Evolutionary conservation across 2,888 invertebrate species (phyloP), one percentile per base, ranked within the genome.

Genomic region (Sphaerophoria taeniata): DNA sequence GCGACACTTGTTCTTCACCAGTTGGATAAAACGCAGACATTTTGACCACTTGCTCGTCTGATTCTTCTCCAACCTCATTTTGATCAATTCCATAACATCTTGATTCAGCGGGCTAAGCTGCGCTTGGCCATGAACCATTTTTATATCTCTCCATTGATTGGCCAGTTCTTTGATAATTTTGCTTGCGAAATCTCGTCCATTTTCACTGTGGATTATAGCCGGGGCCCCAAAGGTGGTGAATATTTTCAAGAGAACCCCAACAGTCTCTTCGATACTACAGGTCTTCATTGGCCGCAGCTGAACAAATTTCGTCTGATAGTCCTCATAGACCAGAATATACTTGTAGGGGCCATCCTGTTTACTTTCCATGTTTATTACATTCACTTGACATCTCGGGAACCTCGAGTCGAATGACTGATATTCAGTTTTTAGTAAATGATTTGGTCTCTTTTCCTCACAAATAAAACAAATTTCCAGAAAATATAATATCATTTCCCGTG

Each of bases 311-410:
- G 60, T 61, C 43, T 0, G 6, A 61, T 43, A 24, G 31, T 61
- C 60, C 31, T 61, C 60, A 43, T 61, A 61, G 6, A 61, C 45
- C 2, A 61, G 43, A 7, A 61, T 61, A 31, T 31, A 61, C 11
- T 16, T 43, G 7, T 31, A 61, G 0, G 60, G 7, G 0, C 43
- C 60, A 9, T 45, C 60, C 3, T 24, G 60, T 3, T 61, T 61
- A 1, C 0, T 12, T 31, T 24, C 11, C 60, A 61, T 61, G 12
- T 61, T 43, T 7, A 61, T 7, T 3, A 61, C 24, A 61, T 61
- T 61, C n/a, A 61, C 43, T 61, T 61, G 43, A 61, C 60, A 61
- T n/a, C 43, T 45, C 1, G 60, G 31, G 14, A 43, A 61, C 4
- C 6, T 43, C 4, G 1, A 4, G 0, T 61, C 24, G 0, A n/a